These are phyloP conservation scores for Mallotus villosus DNA, from an alignment of 2,797 vertebrate species.

Conservation along the genomic window DNA sequence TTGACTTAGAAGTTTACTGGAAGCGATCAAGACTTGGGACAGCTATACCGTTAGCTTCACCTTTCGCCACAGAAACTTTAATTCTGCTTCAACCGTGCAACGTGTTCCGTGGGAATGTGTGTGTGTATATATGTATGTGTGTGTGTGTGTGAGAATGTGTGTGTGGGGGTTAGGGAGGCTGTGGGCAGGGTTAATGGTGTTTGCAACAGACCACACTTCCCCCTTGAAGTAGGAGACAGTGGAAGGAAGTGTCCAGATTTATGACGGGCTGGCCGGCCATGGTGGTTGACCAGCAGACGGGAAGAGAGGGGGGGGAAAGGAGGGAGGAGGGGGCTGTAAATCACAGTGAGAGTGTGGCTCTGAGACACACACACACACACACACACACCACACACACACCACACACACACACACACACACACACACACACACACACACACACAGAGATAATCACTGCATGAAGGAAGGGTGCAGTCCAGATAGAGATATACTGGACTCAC, in stretches of 20 bases:
- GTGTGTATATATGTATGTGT: too few relatives aligned
- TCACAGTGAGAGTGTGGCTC: slow-evolving; percentile 66
- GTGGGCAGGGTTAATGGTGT: slow-evolving; percentile 69
- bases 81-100: too few relatives aligned
- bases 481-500: background rate
- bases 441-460: slow-evolving; percentile 46
- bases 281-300: slow-evolving; percentile 69
- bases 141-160: too few relatives aligned
- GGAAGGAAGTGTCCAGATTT: slow-evolving; percentile 81
- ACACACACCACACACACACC: slow-evolving; percentile 37
- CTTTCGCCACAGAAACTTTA: too few relatives aligned
- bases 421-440: slow-evolving; percentile 28
- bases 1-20: too few relatives aligned
- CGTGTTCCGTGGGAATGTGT: too few relatives aligned
- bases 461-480: slow-evolving; percentile 40
- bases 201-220: slow-evolving; percentile 73
- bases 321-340: slow-evolving; percentile 67
- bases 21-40: too few relatives aligned
- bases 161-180: slow-evolving; percentile 32
- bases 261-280: slow-evolving; percentile 61
- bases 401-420: slow-evolving; percentile 46
- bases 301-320: slow-evolving; percentile 43
- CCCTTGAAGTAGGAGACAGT: slow-evolving; percentile 79
- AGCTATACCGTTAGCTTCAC: too few relatives aligned
- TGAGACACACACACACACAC: slow-evolving; percentile 40